Evolutionary conservation across 2,797 vertebrate genomes (phyloP).

Genomic region (Syngnathus rostellatus): DNA sequence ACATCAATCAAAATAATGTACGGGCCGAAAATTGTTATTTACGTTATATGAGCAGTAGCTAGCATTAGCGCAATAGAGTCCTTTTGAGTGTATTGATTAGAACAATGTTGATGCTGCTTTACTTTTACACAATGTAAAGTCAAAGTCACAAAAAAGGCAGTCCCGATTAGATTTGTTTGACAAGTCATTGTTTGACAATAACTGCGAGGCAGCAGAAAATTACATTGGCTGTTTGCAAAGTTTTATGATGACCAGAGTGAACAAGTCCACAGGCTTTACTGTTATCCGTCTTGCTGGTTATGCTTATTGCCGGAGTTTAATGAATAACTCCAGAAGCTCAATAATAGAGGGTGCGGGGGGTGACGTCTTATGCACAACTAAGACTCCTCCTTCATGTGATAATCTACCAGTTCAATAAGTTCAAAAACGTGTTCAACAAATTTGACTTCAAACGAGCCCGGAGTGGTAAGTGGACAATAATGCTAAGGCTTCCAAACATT

Average conservation of each 20-base stretch:
- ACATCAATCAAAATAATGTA: background rate
- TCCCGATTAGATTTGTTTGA: slow-evolving; percentile 51
- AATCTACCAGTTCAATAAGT: background rate
- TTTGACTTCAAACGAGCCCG: slow-evolving; percentile 4
- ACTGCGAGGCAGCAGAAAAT: slow-evolving; percentile 24
- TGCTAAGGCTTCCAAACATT: background rate
- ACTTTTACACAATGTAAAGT: background rate
- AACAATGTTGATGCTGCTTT: background rate
- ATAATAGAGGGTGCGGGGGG: slow-evolving; percentile 47
- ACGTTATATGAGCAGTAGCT: background rate
- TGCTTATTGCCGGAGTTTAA: slow-evolving; percentile 64
- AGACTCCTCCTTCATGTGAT: background rate
- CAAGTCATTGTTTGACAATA: slow-evolving; percentile 34
- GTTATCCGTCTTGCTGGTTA: slow-evolving; percentile 26
- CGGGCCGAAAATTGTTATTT: no score
- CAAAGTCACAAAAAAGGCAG: background rate
- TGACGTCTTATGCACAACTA: slow-evolving; percentile 24
- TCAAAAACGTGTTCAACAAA: background rate
- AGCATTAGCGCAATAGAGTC: background rate
- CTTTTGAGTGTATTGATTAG: background rate
- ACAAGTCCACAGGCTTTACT: background rate
- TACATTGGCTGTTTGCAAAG: slow-evolving; percentile 33
- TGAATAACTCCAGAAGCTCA: slow-evolving; percentile 59
- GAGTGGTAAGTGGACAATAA: slow-evolving; percentile 34
- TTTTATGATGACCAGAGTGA: slow-evolving; percentile 8